phyloP scores from a whole-genome alignment of 2,113 vertebrate genomes.

The Equus przewalskii region DNA sequence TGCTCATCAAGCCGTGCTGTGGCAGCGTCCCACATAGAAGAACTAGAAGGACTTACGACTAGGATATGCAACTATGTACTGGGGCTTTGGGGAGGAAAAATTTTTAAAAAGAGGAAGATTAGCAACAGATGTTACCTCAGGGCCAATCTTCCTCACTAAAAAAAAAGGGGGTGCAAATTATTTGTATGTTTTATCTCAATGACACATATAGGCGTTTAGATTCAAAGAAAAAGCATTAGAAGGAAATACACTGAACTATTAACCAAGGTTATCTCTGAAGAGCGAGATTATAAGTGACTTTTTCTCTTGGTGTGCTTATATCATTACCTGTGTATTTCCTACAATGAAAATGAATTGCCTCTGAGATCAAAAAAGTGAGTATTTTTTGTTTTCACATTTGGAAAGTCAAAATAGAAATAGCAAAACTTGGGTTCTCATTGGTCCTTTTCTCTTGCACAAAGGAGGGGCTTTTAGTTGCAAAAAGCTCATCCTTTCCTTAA shows the following conservation, averaged over 20 bases:
- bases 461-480: not conserved
- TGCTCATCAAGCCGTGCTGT: no score
- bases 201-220: not conserved
- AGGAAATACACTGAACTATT: not conserved
- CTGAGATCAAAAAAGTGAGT: not conserved
- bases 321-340: not conserved
- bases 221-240: not conserved
- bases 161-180: no score
- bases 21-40: no score
- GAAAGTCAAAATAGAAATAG: not conserved
- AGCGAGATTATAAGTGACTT: rapidly evolving
- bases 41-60: no score
- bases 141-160: no score
- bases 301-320: no score
- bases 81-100: no score
- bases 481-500: rapidly evolving
- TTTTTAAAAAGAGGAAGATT: no score
- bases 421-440: not conserved
- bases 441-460: rapidly evolving
- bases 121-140: no score
- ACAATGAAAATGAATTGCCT: not conserved
- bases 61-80: no score
- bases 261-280: not conserved
- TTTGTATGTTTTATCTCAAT: not conserved
- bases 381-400: not conserved